Conservation (phyloP, 2,113 vertebrate species). For the Zapornia atra region DNA sequence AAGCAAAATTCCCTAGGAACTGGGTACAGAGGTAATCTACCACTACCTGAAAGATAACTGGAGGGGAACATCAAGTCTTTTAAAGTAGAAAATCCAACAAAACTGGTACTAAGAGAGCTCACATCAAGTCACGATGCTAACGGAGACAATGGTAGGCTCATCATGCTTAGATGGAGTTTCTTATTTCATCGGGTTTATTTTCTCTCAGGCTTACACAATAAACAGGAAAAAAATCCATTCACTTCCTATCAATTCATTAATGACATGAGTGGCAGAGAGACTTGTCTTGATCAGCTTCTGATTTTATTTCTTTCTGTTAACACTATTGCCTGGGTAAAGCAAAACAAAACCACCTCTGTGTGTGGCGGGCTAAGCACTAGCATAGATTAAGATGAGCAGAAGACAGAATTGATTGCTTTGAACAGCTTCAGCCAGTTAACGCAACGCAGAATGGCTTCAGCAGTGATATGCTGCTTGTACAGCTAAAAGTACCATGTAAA, state of each 20-base stretch:
- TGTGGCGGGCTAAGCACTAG: slow-evolving; percentile 33
- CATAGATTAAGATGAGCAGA: slow-evolving; percentile 59
- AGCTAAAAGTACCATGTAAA: background rate
- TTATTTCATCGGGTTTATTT: slow-evolving; percentile 56
- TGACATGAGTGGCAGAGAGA: slow-evolving; percentile 51
- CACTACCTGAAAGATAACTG: background rate
- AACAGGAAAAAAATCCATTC: slow-evolving; percentile 27
- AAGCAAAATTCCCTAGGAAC: slow-evolving; percentile 15
- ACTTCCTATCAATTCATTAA: slow-evolving; percentile 60
- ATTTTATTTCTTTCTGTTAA: slow-evolving; percentile 65
- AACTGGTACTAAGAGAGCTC: background rate
- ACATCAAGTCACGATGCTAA: slow-evolving; percentile 51
- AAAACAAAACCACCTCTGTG: slow-evolving; percentile 44
- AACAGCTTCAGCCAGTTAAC: slow-evolving; percentile 52
- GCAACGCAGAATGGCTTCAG: slow-evolving; percentile 24
- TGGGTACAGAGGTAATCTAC: background rate
- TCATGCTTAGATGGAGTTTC: slow-evolving; percentile 13
- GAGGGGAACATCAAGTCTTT: slow-evolving; percentile 9
- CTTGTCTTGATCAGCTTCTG: slow-evolving; percentile 60
- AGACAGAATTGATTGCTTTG: slow-evolving; percentile 49
- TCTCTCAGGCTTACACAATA: slow-evolving; percentile 45
- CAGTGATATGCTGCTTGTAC: background rate
- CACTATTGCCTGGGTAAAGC: slow-evolving; percentile 34
- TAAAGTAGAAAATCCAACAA: slow-evolving; percentile 37
- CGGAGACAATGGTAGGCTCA: background rate